Evolutionary conservation across 2,888 invertebrate species (phyloP).

Genomic region (Mesoligia furuncula): DNA sequence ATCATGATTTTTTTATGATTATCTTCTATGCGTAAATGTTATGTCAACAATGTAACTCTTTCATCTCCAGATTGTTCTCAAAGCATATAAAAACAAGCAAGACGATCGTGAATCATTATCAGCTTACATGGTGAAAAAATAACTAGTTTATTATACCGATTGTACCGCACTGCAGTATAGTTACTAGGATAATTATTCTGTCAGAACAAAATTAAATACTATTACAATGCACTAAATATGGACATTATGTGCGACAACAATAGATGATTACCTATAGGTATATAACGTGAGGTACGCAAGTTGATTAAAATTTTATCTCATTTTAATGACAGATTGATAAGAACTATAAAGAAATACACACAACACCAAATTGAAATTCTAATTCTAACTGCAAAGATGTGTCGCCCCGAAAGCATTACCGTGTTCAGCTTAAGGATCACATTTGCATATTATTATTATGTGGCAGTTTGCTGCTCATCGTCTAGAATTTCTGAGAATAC

Average conservation of each 20-base stretch:
- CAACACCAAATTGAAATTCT: neutral
- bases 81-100: slow-evolving; percentile 8
- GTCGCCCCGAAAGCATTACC: no score
- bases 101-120: slow-evolving; percentile 2
- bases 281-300: no score
- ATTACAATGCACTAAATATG: neutral
- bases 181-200: neutral
- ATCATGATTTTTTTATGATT: no score
- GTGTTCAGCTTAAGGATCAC: no score
- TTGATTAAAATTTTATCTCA: neutral
- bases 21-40: no score
- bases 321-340: neutral
- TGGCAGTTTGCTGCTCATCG: neutral
- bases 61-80: no score
- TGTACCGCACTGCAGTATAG: slow-evolving; percentile 14
- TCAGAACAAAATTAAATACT: slow-evolving; percentile 27
- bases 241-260: neutral
- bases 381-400: no score
- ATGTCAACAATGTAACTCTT: no score
- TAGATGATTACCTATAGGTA: no score
- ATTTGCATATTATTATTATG: no score
- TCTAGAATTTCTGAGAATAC: slow-evolving; percentile 5
- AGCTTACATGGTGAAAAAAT: slow-evolving; percentile 18
- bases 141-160: slow-evolving; percentile 18
- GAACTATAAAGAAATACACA: neutral